Conservation (phyloP, 2,888 invertebrate species). For the Cantharis flavilabris region DNA sequence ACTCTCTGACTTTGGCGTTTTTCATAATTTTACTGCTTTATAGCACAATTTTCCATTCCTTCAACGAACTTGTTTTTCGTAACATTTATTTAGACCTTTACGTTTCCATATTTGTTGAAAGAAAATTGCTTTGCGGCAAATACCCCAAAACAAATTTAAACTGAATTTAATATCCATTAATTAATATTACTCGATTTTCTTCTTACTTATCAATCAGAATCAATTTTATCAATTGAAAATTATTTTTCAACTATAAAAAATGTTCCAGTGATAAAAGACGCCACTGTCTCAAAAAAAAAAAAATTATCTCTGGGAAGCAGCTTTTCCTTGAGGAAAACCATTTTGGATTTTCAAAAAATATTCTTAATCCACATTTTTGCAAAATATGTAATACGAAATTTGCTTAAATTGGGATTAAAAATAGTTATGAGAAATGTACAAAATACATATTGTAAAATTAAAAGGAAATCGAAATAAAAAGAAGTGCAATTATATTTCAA, state of each 20-base stretch:
- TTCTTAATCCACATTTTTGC: background rate
- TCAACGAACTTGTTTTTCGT: slow-evolving; percentile 7
- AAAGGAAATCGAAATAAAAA: background rate
- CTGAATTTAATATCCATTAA: background rate
- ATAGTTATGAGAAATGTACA: background rate
- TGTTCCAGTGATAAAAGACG: no score
- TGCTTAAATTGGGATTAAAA: background rate
- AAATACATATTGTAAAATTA: background rate
- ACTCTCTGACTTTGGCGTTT: slow-evolving; percentile 14
- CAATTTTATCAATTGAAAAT: background rate
- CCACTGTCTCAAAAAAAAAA: no score
- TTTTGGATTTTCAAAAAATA: background rate
- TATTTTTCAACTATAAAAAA: background rate
- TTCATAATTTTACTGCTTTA: slow-evolving; percentile 21
- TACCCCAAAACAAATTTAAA: background rate
- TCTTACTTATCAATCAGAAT: background rate
- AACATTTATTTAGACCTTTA: slow-evolving; percentile 9
- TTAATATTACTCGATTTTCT: background rate
- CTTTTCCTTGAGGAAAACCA: no score
- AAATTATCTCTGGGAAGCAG: no score
- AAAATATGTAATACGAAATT: background rate
- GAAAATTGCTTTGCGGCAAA: background rate
- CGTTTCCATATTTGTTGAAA: background rate
- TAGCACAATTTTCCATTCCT: slow-evolving; percentile 13
- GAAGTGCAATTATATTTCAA: background rate